phyloP scores from a whole-genome alignment of 2,113 vertebrate species.

The Ondatra zibethicus region DNA sequence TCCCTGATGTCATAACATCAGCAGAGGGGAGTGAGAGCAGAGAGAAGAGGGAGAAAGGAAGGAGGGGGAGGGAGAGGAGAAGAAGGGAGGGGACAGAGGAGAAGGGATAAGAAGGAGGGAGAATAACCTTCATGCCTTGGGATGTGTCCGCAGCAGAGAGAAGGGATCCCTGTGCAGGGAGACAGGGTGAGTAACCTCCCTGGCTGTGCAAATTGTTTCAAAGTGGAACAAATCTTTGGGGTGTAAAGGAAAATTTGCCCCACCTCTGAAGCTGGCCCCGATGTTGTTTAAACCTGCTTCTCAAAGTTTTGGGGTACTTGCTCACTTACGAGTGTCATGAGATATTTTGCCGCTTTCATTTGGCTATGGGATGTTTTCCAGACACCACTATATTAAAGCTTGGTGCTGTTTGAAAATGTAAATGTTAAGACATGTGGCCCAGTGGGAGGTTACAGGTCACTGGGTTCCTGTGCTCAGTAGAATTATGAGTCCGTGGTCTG shows the following conservation, averaged over 20 bases:
- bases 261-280: background rate
- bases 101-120: background rate
- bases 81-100: background rate
- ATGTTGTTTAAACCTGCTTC: background rate
- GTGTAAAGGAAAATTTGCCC: background rate
- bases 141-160: background rate
- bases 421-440: background rate
- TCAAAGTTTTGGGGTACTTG: background rate
- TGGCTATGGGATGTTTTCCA: background rate
- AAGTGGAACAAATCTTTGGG: background rate
- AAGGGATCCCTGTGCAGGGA: background rate
- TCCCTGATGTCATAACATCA: background rate
- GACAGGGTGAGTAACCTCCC: background rate
- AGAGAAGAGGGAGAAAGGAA: background rate
- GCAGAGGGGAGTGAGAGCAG: no score
- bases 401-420: background rate
- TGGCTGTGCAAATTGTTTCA: background rate
- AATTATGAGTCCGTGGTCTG: background rate
- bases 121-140: background rate
- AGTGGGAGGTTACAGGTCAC: background rate
- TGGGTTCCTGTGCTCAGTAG: background rate
- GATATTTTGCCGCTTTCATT: background rate
- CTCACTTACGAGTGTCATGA: background rate
- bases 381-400: background rate
- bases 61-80: background rate